Conservation (phyloP, 92 coral and sea anemone genomes). For the Epizoanthus fatuus region DNA sequence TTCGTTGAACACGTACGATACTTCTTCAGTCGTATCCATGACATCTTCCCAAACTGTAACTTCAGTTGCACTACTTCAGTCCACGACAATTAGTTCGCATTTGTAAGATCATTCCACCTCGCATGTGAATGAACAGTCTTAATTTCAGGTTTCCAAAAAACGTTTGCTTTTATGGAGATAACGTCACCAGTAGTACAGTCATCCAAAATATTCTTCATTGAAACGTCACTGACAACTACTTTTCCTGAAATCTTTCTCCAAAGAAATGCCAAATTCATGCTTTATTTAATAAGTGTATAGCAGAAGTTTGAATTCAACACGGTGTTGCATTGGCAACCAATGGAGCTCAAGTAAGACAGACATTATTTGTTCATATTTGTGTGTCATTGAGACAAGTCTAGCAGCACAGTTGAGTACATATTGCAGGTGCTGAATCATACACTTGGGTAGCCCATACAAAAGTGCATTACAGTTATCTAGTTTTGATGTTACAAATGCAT, state of each 20-base stretch:
- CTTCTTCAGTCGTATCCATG: slow-evolving; percentile 30
- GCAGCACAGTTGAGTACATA: no score
- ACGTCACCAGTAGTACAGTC: slow-evolving; percentile 33
- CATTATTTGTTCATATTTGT: no score
- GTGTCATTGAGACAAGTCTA: no score
- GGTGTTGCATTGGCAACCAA: no score
- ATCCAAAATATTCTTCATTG: slow-evolving; percentile 35
- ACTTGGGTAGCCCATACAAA: no score
- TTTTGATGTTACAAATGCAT: no score
- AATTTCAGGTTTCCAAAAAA: slow-evolving; percentile 32
- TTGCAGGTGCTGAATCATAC: no score
- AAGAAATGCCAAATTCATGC: slow-evolving; percentile 45
- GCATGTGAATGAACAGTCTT: slow-evolving; percentile 31
- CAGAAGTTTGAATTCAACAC: no score
- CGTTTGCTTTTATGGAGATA: slow-evolving; percentile 62
- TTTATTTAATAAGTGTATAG: not conserved
- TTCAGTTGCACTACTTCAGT: slow-evolving; percentile 35
- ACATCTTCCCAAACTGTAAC: slow-evolving; percentile 47
- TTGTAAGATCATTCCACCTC: slow-evolving; percentile 36
- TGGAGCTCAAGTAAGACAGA: no score
- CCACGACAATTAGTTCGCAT: slow-evolving; percentile 55
- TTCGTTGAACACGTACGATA: no score
- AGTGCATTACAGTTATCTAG: no score
- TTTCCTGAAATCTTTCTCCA: slow-evolving; percentile 32
- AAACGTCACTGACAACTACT: not conserved